Evolutionary conservation across 2,888 invertebrate species (phyloP), one percentile per base, ranked within the genome.

Genomic region (Stenodema calcarata): DNA sequence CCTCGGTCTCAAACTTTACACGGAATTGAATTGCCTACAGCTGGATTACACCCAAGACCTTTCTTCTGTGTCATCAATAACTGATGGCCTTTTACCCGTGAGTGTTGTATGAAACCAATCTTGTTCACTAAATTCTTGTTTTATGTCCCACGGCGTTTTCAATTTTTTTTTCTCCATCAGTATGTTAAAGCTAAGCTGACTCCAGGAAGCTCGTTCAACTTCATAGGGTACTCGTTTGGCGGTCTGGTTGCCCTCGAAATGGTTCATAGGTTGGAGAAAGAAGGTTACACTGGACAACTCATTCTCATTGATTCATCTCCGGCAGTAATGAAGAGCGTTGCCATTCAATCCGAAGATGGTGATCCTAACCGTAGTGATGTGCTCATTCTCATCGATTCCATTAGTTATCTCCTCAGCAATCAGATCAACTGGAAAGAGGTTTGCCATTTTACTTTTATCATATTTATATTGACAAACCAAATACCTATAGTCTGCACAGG

Each of bases 191-290:
- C 50, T 4, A 86, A 54, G 30, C 41, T 86, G 30, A 30, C 23
- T 0, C 93, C 93, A 0, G 92, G 92, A 23, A 93, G 94, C 44
- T 93, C 93, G 0, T 98, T 95, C 92, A 93, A 94, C 87, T 90
- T 99, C 0, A 93, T 96, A 16, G 98, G 96, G 0, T 98, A 99
- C 92, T 99, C 98, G 16, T 98, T 94, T 90, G 99, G 99, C 73
- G 92, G 95, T 0, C 91, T 95, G 28, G 92, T 97, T 27, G 95
- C 95, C 0, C 91, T 98, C 86, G 96, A 97, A 90, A 92, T 98
- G 87, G 95, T 94, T 4, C 92, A 94, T 11, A 92, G 93, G 90
- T 92, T 98, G 50, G 96, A 97, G 91, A 91, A 91, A 9, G 92
- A 93, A 89, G 95, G 95, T 89, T 92, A 92, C 83, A 91, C 90